Conservation (phyloP, 1,140 invertebrate species). For the Drosophila sturtevanti region DNA sequence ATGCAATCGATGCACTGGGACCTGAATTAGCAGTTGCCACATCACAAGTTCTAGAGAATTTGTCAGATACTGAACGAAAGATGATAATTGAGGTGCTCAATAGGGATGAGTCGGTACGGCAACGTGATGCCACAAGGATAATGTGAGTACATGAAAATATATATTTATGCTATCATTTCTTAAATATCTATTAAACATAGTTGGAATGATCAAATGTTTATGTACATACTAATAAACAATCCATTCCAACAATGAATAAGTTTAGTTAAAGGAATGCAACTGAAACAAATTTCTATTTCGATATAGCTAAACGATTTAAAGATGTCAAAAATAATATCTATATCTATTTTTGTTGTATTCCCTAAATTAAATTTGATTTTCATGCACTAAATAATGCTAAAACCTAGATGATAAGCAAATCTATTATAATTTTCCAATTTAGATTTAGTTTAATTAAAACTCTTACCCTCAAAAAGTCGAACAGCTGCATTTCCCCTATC, state of each 20-base stretch:
- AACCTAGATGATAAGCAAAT: background rate
- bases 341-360: background rate
- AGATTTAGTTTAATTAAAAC: conserved; percentile 50
- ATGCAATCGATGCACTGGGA: conserved; percentile 74
- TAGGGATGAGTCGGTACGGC: conserved; percentile 78
- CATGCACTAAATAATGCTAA: background rate
- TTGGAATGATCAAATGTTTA: background rate
- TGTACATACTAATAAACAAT: background rate
- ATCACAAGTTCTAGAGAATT: conserved; percentile 76
- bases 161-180: background rate
- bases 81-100: conserved; percentile 82
- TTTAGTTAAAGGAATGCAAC: background rate
- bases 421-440: conserved; percentile 2
- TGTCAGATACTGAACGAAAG: conserved; percentile 82
- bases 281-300: background rate
- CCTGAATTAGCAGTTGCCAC: conserved; percentile 79
- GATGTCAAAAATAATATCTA: too few relatives aligned
- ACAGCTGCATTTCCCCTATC: conserved; percentile 12
- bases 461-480: conserved; percentile 14
- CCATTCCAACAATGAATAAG: background rate
- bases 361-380: background rate
- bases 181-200: background rate
- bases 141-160: conserved; percentile 69
- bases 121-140: conserved; percentile 80
- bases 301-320: too few relatives aligned